Evolutionary conservation across 2,113 vertebrate genomes (phyloP).

Genomic region (Epinephelus cyanopodus): DNA sequence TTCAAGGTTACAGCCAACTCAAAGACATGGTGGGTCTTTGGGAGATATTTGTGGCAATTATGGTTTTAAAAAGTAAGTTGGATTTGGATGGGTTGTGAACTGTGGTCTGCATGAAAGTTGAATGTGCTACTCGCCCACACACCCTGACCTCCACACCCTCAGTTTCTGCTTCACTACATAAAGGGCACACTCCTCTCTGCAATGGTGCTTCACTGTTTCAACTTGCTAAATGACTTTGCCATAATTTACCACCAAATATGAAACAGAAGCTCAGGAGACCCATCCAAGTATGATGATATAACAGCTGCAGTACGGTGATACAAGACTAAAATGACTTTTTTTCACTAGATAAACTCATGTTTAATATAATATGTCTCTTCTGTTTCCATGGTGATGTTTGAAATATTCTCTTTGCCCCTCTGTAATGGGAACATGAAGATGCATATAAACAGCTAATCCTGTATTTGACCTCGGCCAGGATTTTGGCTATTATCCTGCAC

Average conservation of each 20-base stretch:
- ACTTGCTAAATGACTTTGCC: not conserved
- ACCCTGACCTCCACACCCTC: not conserved
- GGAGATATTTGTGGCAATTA: not conserved
- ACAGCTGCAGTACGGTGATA: not conserved
- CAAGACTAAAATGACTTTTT: not conserved
- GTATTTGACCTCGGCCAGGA: constrained; percentile 44
- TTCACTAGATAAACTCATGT: constrained; percentile 13
- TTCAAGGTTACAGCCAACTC: no score
- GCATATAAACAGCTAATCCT: constrained; percentile 22
- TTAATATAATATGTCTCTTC: not conserved
- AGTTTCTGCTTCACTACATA: not conserved
- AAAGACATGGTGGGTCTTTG: not conserved
- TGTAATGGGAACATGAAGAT: constrained; percentile 27
- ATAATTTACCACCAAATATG: not conserved
- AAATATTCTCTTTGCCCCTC: not conserved
- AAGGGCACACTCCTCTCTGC: no score
- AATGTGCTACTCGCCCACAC: not conserved
- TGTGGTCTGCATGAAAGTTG: not conserved
- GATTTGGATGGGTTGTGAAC: no score
- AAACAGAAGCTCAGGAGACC: not conserved
- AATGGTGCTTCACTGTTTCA: not conserved
- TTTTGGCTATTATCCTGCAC: constrained; percentile 10
- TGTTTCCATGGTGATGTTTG: constrained; percentile 55
- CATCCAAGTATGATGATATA: not conserved
- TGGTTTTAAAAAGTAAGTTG: not conserved